A percentile compares a stretch with the other conserved stretches of the same genome.
Conservation (phyloP, 2,888 invertebrate genomes). For the Cloeon dipterum region DNA sequence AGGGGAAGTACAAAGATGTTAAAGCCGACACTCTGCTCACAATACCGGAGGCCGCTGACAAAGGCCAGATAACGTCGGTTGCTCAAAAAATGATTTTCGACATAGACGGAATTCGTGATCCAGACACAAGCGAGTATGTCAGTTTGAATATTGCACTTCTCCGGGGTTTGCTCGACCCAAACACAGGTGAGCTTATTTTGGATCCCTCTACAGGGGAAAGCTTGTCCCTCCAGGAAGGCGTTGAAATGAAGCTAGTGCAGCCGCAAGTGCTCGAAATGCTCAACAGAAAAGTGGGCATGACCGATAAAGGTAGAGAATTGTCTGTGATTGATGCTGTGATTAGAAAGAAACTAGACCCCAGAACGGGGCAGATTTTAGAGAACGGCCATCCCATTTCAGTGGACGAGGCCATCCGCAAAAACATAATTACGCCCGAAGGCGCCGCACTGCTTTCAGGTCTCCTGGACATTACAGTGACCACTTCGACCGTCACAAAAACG, state of each 20-base stretch:
- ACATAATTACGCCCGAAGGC: constrained; percentile 67
- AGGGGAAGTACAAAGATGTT: constrained; percentile 51
- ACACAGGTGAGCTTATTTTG: constrained; percentile 38
- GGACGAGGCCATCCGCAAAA: constrained; percentile 64
- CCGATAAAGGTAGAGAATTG: constrained; percentile 44
- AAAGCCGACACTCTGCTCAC: constrained; percentile 46
- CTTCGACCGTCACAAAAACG: constrained; percentile 66
- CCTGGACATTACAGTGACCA: constrained; percentile 67
- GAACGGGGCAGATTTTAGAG: constrained; percentile 65
- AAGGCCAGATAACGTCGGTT: constrained; percentile 71
- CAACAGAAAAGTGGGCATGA: constrained; percentile 54
- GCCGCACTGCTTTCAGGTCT: constrained; percentile 66
- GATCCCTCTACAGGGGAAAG: constrained; percentile 51
- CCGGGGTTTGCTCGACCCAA: constrained; percentile 52
- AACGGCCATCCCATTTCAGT: constrained; percentile 38
- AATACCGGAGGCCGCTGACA: constrained; percentile 69
- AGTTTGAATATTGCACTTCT: constrained; percentile 62
- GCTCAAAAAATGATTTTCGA: constrained; percentile 75
- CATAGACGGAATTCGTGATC: constrained; percentile 74
- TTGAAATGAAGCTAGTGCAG: constrained; percentile 51
- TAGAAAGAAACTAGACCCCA: constrained; percentile 66
- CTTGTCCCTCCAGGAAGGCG: constrained; percentile 57
- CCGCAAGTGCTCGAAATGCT: constrained; percentile 75
- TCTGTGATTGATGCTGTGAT: constrained; percentile 74
- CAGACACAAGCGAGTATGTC: constrained; percentile 54